Evolutionary conservation across 2,797 vertebrate genomes (phyloP).

Genomic region (Melanotaenia boesemani): DNA sequence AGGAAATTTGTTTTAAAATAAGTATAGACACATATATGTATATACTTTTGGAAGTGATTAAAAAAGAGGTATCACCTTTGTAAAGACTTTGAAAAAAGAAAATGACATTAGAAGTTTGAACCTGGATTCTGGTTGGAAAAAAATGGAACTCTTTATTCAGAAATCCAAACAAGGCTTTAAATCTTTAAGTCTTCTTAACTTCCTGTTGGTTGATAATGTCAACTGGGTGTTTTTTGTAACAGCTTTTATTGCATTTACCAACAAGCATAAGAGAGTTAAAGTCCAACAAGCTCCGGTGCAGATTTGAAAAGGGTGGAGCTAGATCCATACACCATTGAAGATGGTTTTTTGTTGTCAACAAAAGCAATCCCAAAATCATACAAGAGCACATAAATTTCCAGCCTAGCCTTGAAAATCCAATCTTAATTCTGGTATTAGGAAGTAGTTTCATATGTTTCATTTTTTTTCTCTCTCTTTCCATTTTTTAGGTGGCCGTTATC

Average conservation of each 20-base stretch:
- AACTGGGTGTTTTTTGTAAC: background rate
- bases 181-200: background rate
- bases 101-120: too few species aligned
- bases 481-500: slow-evolving; percentile 86
- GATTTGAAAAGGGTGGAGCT: too few species aligned
- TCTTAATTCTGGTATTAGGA: background rate
- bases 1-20: background rate
- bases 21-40: too few species aligned
- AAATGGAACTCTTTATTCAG: background rate
- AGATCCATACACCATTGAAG: too few species aligned
- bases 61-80: too few species aligned
- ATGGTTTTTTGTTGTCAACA: too few species aligned
- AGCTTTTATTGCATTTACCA: background rate
- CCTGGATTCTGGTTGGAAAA: too few species aligned
- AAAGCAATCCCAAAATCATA: background rate
- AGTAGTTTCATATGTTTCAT: background rate
- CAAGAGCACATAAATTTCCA: background rate
- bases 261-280: background rate
- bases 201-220: background rate
- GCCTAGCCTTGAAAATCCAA: background rate
- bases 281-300: too few species aligned
- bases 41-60: too few species aligned
- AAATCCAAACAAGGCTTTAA: too few species aligned
- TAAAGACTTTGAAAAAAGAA: too few species aligned
- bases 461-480: background rate